These are phyloP conservation scores for Coreius guichenoti DNA, from an alignment of 2,797 vertebrate genomes.

Conservation along the genomic window DNA sequence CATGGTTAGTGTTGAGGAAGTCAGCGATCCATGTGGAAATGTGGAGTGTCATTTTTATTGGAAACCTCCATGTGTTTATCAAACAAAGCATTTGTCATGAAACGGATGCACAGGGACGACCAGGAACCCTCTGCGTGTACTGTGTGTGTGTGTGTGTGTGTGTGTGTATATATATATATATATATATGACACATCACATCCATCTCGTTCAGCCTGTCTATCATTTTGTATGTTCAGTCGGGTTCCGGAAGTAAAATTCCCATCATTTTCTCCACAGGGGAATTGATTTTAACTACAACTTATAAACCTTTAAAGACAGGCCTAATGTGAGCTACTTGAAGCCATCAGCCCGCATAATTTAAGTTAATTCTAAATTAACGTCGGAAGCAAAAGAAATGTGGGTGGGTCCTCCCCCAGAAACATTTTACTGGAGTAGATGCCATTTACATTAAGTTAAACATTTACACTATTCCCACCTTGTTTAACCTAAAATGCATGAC, in stretches of 20 bases:
- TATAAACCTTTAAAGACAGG: neutral
- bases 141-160: fast-evolving
- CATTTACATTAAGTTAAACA: too few relatives aligned
- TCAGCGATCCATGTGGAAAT: slow-evolving; percentile 64
- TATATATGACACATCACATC: neutral
- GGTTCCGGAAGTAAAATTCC: neutral
- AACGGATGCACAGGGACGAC: neutral
- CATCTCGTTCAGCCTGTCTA: neutral
- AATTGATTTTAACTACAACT: neutral
- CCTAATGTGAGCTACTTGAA: neutral
- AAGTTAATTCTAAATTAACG: too few relatives aligned
- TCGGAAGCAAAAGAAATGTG: too few relatives aligned
- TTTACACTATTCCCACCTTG: too few relatives aligned
- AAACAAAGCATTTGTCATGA: slow-evolving; percentile 31
- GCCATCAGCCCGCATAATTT: too few relatives aligned
- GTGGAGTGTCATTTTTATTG: slow-evolving; percentile 55
- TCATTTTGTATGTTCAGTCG: neutral
- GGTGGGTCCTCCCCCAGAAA: too few relatives aligned
- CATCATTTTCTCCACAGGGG: too few relatives aligned
- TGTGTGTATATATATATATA: neutral
- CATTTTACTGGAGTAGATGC: too few relatives aligned
- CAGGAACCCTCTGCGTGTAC: neutral
- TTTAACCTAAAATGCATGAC: too few relatives aligned
- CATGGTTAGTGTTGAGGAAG: slow-evolving; percentile 62
- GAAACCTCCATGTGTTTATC: slow-evolving; percentile 51